Conservation (phyloP, 2,797 vertebrate genomes). For the Malurus splendens region DNA sequence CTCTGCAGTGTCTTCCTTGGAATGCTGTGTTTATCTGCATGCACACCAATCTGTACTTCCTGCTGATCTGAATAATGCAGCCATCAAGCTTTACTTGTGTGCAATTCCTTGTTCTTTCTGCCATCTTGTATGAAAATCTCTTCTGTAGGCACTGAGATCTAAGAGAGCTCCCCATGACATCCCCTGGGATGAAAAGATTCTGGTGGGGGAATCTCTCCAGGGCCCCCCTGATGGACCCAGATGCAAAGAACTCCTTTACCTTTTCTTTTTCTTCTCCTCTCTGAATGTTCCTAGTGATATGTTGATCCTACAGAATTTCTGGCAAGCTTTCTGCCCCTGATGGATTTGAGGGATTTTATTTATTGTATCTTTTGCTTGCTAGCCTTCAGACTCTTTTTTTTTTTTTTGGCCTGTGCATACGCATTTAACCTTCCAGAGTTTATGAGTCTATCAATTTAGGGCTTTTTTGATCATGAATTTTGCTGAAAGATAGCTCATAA, state of each 20-base stretch:
- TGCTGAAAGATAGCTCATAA: not conserved
- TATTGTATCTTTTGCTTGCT: not conserved
- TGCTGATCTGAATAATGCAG: not conserved
- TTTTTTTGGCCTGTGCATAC: not conserved
- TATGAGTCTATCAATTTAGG: not conserved
- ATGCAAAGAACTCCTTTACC: not conserved
- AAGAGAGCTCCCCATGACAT: not conserved
- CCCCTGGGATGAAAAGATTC: not conserved
- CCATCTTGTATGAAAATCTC: not conserved
- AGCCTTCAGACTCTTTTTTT: not conserved
- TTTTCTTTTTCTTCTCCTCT: not conserved
- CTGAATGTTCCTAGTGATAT: not conserved
- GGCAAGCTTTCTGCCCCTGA: not conserved
- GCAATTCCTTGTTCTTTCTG: not conserved
- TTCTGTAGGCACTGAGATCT: not conserved
- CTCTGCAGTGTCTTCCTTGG: not conserved
- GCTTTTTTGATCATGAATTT: not conserved
- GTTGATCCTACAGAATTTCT: not conserved
- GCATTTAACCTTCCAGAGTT: not conserved
- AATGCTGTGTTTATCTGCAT: not conserved
- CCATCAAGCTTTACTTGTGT: not conserved
- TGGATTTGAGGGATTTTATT: slow-evolving; percentile 11
- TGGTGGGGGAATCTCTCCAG: not conserved
- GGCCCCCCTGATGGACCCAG: not conserved
- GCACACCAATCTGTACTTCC: not conserved